Evolutionary conservation across 2,113 vertebrate genomes (phyloP), one percentile per base, ranked within the genome.

Genomic region (Tetraodon nigroviridis): DNA sequence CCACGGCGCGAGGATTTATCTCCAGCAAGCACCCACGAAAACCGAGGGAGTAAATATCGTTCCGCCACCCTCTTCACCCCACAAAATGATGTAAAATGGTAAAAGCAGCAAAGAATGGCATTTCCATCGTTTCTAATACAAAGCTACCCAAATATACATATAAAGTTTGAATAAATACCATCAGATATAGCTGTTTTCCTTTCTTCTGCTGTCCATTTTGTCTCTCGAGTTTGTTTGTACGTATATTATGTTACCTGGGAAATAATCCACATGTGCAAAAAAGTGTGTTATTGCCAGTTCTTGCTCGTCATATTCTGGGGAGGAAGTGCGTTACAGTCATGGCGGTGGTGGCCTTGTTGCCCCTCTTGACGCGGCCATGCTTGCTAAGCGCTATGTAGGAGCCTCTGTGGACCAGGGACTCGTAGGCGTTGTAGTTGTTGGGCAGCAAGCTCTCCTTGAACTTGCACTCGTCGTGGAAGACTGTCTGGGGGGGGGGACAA

Each of bases 281-380:
- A 64, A 80, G 88, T 84, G 83, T 81, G 68, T 89, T 87, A 86
- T 87, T 87, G 89, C 86, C 78, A 79, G 81, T 80, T 62, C 83
- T 69, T 58, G 75, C 84, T 94, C 87, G 89, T 85, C 90, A 97
- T 84, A 99, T 91, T 82, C 95, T 91, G 1, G 95, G 94, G 58
- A 98, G 90, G 89, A 99, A 99, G 86, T 99, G 95, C 29, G 96
- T 98, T 55, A 94, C 95, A 46, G 94, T 97, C 95, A 94, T 96
- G 79, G 90, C 88, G 6, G 92, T 92, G 59, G 94, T 94, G 73
- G 94, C 94, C 66, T 92, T 94, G 86, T 87, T 93, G 87, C 95
- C 95, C 76, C 91, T 90, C 88, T 97, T 96, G 58, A 92, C 88
- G 45, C 92, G 92, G 74, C 95, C 94, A 0, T 96, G 88, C 84